phyloP scores from a whole-genome alignment of 2,888 invertebrate genomes.

The Epiblema foenella region DNA sequence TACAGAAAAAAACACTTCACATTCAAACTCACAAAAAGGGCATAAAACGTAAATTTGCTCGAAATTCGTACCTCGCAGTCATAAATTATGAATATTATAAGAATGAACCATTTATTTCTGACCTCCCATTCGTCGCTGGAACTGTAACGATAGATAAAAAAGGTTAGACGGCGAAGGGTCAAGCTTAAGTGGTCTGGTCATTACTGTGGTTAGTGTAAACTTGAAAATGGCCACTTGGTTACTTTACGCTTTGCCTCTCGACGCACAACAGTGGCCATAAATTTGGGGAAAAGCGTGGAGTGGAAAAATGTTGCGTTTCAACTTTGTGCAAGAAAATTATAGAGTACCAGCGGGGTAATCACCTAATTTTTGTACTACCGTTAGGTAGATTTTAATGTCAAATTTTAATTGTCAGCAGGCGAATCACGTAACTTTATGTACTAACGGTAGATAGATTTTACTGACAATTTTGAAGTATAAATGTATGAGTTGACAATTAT shows the following conservation, averaged over 20 bases:
- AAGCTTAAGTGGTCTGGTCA: conserved; percentile 5
- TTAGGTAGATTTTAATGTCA: too few relatives aligned
- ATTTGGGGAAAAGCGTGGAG: conserved; percentile 6
- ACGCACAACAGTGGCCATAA: conserved; percentile 10
- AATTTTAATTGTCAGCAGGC: too few relatives aligned
- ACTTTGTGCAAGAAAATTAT: too few relatives aligned
- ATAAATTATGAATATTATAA: conserved; percentile 3
- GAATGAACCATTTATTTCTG: neutral
- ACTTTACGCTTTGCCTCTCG: conserved; percentile 5
- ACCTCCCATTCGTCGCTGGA: neutral
- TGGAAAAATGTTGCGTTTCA: neutral
- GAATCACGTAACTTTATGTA: too few relatives aligned
- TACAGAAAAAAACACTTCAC: neutral
- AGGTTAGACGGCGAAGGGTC: neutral
- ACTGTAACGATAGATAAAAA: neutral
- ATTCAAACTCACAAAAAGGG: conserved; percentile 5
- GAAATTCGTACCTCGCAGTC: neutral
- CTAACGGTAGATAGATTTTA: too few relatives aligned
- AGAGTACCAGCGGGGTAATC: too few relatives aligned
- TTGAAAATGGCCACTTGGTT: conserved; percentile 10
- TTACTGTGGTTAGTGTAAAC: conserved; percentile 15
- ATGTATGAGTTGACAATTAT: too few relatives aligned
- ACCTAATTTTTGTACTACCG: too few relatives aligned
- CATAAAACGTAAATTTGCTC: conserved; percentile 7
- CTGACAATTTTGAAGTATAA: too few relatives aligned